Percentiles rank a stretch among this genome's conserved stretches.
Conservation (phyloP, 2,888 invertebrate genomes). For the Caenorhabditis sp. region DNA sequence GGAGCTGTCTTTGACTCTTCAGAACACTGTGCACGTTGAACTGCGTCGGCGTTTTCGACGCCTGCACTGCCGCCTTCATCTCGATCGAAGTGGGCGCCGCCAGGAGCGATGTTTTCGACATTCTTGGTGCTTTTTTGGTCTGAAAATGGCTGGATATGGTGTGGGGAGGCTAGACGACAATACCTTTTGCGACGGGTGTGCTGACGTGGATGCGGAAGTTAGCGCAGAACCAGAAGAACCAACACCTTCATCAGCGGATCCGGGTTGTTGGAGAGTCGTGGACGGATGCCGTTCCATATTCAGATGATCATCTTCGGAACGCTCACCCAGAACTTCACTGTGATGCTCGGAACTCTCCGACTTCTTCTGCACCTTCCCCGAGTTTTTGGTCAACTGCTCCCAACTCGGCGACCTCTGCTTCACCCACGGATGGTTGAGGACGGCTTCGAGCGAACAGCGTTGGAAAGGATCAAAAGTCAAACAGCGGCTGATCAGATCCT, state of each 20-base stretch:
- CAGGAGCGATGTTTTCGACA: slow-evolving; percentile 67
- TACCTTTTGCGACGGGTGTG: slow-evolving; percentile 40
- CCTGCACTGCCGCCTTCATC: slow-evolving; percentile 66
- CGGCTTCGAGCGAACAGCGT: slow-evolving; percentile 68
- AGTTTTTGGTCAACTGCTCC: slow-evolving; percentile 50
- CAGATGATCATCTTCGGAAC: slow-evolving; percentile 18
- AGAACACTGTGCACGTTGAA: slow-evolving; percentile 44
- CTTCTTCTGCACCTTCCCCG: slow-evolving; percentile 44
- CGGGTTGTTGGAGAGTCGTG: slow-evolving; percentile 11
- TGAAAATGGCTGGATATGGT: too few species aligned
- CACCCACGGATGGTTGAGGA: slow-evolving; percentile 73
- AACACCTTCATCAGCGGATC: slow-evolving; percentile 58
- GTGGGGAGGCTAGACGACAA: too few species aligned
- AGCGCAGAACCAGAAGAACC: too few species aligned
- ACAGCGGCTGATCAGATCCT: slow-evolving; percentile 72
- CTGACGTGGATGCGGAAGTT: too few species aligned
- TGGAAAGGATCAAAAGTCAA: slow-evolving; percentile 73
- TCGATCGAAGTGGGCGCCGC: slow-evolving; percentile 67
- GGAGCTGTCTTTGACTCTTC: slow-evolving; percentile 38
- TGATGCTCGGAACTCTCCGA: slow-evolving; percentile 22
- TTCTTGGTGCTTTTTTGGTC: slow-evolving; percentile 19
- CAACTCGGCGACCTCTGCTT: slow-evolving; percentile 58
- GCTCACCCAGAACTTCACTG: slow-evolving; percentile 33
- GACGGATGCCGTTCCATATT: slow-evolving; percentile 3
- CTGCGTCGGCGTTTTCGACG: slow-evolving; percentile 63